Percentiles rank a stretch among this genome's conserved stretches.
These are phyloP conservation scores for Mus spretus DNA, from an alignment of 2,797 vertebrate species.

Conservation along the genomic window DNA sequence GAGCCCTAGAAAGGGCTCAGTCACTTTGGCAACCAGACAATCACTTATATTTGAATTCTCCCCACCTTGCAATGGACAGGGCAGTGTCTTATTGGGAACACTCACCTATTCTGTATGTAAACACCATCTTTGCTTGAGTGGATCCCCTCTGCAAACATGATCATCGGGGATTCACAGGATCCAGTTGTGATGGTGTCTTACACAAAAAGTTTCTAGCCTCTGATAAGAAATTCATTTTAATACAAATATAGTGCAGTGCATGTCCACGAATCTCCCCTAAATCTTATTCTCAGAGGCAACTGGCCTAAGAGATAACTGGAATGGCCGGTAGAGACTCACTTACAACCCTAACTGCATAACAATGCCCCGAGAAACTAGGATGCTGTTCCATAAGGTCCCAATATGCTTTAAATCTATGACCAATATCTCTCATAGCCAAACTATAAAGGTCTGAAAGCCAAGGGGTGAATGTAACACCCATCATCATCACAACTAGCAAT, in stretches of 20 bases:
- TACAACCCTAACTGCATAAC: neutral
- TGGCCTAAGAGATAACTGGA: neutral
- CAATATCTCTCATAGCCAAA: constrained; percentile 28
- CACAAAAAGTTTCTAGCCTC: neutral
- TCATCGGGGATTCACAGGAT: neutral
- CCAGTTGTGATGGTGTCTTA: neutral
- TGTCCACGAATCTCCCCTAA: too few relatives aligned
- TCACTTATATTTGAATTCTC: neutral
- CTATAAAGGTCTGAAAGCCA: neutral
- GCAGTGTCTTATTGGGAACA: neutral
- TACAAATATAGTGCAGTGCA: neutral
- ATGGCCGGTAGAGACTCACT: neutral
- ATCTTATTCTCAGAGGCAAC: too few relatives aligned
- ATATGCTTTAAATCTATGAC: neutral
- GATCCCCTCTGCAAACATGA: neutral
- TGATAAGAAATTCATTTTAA: neutral
- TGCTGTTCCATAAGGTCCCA: neutral
- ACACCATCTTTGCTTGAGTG: neutral
- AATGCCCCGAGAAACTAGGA: neutral
- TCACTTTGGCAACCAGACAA: neutral
- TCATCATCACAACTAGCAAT: neutral
- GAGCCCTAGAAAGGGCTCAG: neutral
- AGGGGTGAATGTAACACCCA: neutral
- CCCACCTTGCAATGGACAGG: neutral
- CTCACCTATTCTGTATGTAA: neutral